Percentiles rank a stretch among this genome's conserved stretches.
Evolutionary conservation across 2,797 vertebrate genomes (phyloP).

Genomic region (Australoheros facetus): DNA sequence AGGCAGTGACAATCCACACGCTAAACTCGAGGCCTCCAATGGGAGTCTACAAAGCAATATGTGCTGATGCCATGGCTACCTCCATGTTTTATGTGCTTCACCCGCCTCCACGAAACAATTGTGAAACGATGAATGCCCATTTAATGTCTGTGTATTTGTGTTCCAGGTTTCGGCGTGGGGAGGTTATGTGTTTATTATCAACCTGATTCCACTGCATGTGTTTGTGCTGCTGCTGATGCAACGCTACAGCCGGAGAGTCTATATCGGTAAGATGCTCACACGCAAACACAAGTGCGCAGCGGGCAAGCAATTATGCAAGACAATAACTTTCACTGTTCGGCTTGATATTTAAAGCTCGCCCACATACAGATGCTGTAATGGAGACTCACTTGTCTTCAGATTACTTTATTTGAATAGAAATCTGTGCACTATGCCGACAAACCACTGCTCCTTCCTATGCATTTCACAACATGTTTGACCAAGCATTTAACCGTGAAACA

Average conservation of each 20-base stretch:
- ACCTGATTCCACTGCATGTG: constrained; percentile 96
- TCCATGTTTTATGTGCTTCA: neutral
- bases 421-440: neutral
- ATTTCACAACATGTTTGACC: neutral
- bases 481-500: constrained; percentile 46
- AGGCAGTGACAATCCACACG: neutral
- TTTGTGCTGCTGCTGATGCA: constrained; percentile 96
- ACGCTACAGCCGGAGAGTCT: constrained; percentile 94
- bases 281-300: neutral
- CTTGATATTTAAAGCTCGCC: constrained; percentile 31
- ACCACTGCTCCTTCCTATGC: neutral
- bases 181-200: constrained; percentile 98
- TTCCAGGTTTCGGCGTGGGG: constrained; percentile 95
- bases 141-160: constrained; percentile 37
- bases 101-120: neutral
- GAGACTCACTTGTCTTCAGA: neutral
- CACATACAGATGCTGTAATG: constrained; percentile 1
- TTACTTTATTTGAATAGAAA: constrained; percentile 7
- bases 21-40: neutral
- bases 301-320: constrained; percentile 6
- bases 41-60: neutral
- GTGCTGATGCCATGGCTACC: neutral
- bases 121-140: neutral
- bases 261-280: constrained; percentile 87
- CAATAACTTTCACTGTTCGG: neutral